Conservation (phyloP, 1,140 invertebrate genomes). For the Caerostris extrusa region DNA sequence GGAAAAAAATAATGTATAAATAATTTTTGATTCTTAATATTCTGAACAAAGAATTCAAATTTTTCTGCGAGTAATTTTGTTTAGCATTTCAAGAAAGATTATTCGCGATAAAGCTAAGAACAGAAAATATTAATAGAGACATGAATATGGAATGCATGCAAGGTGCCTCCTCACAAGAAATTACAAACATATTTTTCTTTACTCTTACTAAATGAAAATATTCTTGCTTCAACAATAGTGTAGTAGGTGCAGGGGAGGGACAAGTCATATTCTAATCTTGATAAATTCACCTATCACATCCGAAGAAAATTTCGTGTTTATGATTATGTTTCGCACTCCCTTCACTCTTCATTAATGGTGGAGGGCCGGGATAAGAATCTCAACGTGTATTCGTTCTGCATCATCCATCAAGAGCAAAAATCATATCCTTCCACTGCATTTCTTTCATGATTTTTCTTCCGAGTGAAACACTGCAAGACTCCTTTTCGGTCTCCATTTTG, state of each 20-base stretch:
- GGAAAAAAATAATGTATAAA: too few relatives aligned
- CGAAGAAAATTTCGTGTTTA: constrained; percentile 44
- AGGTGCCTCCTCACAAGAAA: too few relatives aligned
- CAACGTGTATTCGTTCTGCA: neutral
- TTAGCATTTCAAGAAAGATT: too few relatives aligned
- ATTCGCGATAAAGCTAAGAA: too few relatives aligned
- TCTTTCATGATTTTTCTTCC: neutral
- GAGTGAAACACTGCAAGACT: neutral
- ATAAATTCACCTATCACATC: constrained; percentile 21
- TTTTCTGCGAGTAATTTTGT: too few relatives aligned
- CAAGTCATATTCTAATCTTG: constrained; percentile 26
- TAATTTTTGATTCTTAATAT: too few relatives aligned
- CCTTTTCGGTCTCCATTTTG: neutral
- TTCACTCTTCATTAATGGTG: constrained; percentile 29
- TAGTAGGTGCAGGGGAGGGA: neutral
- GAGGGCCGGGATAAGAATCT: constrained; percentile 3
- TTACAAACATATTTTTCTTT: too few relatives aligned
- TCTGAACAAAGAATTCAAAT: too few relatives aligned
- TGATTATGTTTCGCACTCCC: constrained; percentile 7
- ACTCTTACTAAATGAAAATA: too few relatives aligned
- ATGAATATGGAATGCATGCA: too few relatives aligned
- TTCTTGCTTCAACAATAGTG: too few relatives aligned
- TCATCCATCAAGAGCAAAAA: neutral
- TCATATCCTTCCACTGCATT: neutral
- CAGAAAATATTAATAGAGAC: too few relatives aligned